Evolutionary conservation across 2,888 invertebrate species (phyloP), one percentile per base, ranked within the genome.

Genomic region (Hirtodrosophila histrioides): DNA sequence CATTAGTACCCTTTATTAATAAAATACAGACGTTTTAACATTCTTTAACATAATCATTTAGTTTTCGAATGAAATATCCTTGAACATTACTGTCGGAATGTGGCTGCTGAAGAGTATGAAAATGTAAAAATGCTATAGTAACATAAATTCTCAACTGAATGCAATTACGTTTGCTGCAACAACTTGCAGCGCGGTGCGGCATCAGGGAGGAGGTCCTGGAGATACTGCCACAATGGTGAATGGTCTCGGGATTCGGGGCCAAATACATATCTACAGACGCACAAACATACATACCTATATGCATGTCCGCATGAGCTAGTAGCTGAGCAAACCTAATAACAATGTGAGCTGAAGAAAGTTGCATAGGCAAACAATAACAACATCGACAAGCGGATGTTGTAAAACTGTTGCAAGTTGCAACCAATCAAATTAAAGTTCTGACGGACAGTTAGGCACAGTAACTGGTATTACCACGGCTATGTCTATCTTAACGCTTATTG

Each of bases 111-210:
- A 63, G 61, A 44, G 46, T 45, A 50, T 57, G 51, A 46, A 69
- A 64, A 68, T 57, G 46, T 49, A 39, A 31, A 58, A 41, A 53
- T 48, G 69, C 48, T 45, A 48, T 73, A 56, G 53, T 54, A 73
- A 60, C 83, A 83, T 87, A 83, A 83, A 85, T 83, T 83, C 65
- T 69, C 46, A 60, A 55, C 63, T 62, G 78, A 83, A 83, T 86
- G 87, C 82, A 87, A 87, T 82, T 87, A 82, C 82, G 66, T 81
- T 75, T 73, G 67, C 61, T 57, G 72, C 66, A 69, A 44, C 68
- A 71, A 62, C 72, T 69, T 73, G 51, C 49, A 55, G 46, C 51
- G n/a, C 27, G 10, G 31, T n/a, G 23, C 17, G 53, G 36, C 31
- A 44, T 31, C 23, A 17, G 17, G 17, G 51, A 11, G 11, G 37